Evolutionary conservation across 2,888 invertebrate species (phyloP), one percentile per base, ranked within the genome.

Genomic region (Epirrhoe tristata): DNA sequence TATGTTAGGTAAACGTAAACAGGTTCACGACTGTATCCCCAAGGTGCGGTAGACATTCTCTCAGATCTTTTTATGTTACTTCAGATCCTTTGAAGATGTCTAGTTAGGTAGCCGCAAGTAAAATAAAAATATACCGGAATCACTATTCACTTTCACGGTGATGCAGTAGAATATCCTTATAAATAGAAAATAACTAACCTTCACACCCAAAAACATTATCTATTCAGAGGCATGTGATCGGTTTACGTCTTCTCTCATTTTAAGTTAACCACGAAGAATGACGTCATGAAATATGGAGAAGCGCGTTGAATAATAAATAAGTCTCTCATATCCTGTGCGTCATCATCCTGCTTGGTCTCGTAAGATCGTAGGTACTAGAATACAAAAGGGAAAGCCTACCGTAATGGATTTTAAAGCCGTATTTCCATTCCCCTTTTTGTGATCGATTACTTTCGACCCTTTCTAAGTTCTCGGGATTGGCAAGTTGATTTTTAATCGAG

Each of bases 291-390:
- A 81, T 83, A 84, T 84, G 83, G 79, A 84, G 76, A 77, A 72
- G 78, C 81, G 76, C 77, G 77, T 77, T 85, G 87, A 87, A 88
- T 87, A 87, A 86, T 86, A 86, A 86, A 86, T 83, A 84, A 79
- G 77, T 24, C 24, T 74, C 76, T 71, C 77, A 82, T 84, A 87
- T 83, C 78, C 79, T 71, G 78, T 81, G 79, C 82, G 81, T 81
- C 82, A 81, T 81, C 83, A 78, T 81, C 78, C 63, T 66, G n/a
- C n/a, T n/a, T n/a, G 67, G 66, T 65, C 60, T 68, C 60, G 56
- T 58, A 52, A 61, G 63, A 63, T 65, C 54, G 53, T n/a, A n/a
- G n/a, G n/a, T 58, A 54, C 64, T 63, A 63, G 78, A 80, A 81
- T 80, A 83, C 81, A 83, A 83, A 82, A 76, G 77, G 77, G 73